A percentile compares a stretch with the other conserved stretches of the same genome.
Conservation (phyloP, 2,797 vertebrate genomes). For the Chrysocyon brachyurus region DNA sequence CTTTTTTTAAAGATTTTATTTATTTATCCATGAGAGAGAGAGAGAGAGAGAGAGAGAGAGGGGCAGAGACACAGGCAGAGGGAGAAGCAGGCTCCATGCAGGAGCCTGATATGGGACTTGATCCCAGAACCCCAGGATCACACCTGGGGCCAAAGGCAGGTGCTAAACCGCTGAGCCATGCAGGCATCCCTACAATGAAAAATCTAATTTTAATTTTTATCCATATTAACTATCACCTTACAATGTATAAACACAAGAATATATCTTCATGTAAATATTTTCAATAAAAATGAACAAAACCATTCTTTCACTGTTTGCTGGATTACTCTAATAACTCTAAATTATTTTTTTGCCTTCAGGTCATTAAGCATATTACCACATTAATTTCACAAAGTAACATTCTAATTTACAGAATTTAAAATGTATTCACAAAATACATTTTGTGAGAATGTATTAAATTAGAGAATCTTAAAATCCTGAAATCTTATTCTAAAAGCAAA, state of each 20-base stretch:
- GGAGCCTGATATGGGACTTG: no score
- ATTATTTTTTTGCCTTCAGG: background rate
- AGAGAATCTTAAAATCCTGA: background rate
- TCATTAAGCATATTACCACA: background rate
- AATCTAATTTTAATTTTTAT: constrained; percentile 7
- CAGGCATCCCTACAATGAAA: background rate
- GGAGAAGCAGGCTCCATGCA: no score
- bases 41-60: no score
- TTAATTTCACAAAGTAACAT: background rate
- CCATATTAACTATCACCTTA: background rate
- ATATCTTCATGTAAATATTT: background rate
- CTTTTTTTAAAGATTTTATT: background rate
- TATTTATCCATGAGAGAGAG: no score
- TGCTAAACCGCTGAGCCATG: no score
- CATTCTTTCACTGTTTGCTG: background rate
- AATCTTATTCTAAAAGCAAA: background rate
- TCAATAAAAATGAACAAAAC: background rate
- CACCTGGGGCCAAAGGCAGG: no score
- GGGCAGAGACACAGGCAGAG: no score
- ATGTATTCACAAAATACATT: background rate
- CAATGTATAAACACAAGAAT: background rate
- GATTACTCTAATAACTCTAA: background rate
- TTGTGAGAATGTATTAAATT: no score
- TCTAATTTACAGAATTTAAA: background rate
- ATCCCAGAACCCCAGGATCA: no score